Conservation (phyloP, 37 sponge, comb jelly and placozoan genomes). For the Amphimedon queenslandica region DNA sequence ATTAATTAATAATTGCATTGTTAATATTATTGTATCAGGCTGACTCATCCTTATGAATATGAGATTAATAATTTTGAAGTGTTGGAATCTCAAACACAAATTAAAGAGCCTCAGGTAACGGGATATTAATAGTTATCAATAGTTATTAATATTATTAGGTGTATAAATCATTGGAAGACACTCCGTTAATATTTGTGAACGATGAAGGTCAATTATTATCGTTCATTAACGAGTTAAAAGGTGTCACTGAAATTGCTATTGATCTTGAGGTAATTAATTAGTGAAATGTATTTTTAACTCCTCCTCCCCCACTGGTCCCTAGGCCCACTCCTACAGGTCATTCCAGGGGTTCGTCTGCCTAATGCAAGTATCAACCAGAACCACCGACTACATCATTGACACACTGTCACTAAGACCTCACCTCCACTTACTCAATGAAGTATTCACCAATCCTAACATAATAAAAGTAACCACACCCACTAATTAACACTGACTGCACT, state of each 20-base stretch:
- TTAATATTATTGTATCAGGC: no score
- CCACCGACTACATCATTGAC: constrained; percentile 89
- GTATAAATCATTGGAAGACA: constrained; percentile 58
- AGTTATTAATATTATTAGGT: background rate
- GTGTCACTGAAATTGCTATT: constrained; percentile 75
- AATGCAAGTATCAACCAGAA: constrained; percentile 92
- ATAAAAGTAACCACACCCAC: constrained; percentile 69
- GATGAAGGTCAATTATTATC: constrained; percentile 58
- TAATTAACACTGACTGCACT: background rate
- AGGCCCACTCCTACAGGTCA: constrained; percentile 85
- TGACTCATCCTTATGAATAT: constrained; percentile 60
- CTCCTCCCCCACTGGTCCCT: constrained; percentile 19
- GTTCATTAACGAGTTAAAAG: constrained; percentile 38
- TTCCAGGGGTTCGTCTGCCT: constrained; percentile 90
- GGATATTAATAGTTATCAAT: background rate
- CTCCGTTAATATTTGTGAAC: constrained; percentile 59
- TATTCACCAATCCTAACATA: constrained; percentile 88
- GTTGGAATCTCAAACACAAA: constrained; percentile 30
- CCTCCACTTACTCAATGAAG: constrained; percentile 71
- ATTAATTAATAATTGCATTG: background rate
- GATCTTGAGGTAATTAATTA: constrained; percentile 85
- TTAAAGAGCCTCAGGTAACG: constrained; percentile 44
- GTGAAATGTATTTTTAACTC: background rate
- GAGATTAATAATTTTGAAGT: constrained; percentile 55
- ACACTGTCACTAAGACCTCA: constrained; percentile 69